These are phyloP conservation scores for Prunella himalayana DNA, from an alignment of 2,113 vertebrate species.

Conservation along the genomic window DNA sequence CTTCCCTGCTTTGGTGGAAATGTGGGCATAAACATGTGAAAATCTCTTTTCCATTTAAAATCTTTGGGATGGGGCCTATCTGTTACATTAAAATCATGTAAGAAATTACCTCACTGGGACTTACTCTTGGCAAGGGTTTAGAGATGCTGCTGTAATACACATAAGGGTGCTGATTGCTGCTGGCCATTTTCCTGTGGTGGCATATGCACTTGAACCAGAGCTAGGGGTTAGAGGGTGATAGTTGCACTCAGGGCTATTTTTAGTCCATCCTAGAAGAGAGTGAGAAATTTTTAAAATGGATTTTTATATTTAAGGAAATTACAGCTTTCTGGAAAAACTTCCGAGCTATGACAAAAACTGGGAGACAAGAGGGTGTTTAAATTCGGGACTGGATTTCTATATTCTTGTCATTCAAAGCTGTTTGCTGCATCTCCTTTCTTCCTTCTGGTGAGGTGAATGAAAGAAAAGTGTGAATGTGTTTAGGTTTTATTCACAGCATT, in stretches of 20 bases:
- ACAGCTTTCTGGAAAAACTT: constrained; percentile 43
- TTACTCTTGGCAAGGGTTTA: background rate
- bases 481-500: constrained; percentile 28
- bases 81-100: background rate
- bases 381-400: background rate
- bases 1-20: background rate
- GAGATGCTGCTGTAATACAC: constrained; percentile 4
- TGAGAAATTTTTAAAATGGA: background rate
- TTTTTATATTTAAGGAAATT: constrained; percentile 42
- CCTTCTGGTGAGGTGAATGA: background rate
- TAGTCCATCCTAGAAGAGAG: background rate
- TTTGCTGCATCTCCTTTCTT: background rate
- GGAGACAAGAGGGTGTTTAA: background rate
- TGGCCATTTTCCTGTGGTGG: constrained; percentile 28
- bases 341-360: background rate
- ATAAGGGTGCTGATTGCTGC: background rate
- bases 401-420: background rate
- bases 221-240: constrained; percentile 37
- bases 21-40: background rate
- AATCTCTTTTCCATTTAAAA: background rate
- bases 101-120: background rate
- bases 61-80: background rate
- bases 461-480: constrained; percentile 11
- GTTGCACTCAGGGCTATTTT: constrained; percentile 44
- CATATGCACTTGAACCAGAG: background rate